Base-by-base conservation (phyloP, 2,888 invertebrate species). In the Hypolimnas misippus region DNA sequence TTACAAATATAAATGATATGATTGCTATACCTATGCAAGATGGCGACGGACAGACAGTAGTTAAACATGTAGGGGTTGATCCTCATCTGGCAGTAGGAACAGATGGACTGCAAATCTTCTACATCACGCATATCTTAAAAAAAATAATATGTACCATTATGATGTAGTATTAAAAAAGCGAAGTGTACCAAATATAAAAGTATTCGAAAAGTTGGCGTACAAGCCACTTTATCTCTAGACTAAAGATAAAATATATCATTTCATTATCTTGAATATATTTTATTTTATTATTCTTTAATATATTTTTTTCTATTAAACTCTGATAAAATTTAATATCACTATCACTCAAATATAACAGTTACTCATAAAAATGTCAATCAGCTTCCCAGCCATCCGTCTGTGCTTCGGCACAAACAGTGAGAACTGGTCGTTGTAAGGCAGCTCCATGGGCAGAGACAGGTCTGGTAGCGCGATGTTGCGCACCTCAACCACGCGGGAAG, bases 41-140 rank as follows among this genome's bases (percentile, higher is more conserved):
- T 88, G 4, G 95, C 95, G 42, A 96, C 96, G 1, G 96, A 95
- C 6, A 96, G 90, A 29, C 94, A 94, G 83, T 96, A 96, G 83
- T 96, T 94, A 87, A 95, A 96, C 87, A 96, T 84, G 78, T 95
- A 94, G 0, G 96, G 95, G 82, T 96, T 96, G 73, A 96, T 87
- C 44, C 94, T 92, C 70, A 96, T 94, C 67, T 96, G 94, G 70
- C 94, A 94, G 81, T 93, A 96, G 8, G 94, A 93, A 33, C 94
- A 93, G 35, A 94, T 84, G 0, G 96, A 94, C 73, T 94, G 86
- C 61, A 97, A 93, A 68, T 97, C 96, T 0, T 96, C 95, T 10
- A 95, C 81, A 49, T 93, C 93, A 38, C 94, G 92, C 93, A 96
- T 94, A 17, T 93, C 96, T 95, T 79, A 19, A 63, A 58, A 35